Base-by-base conservation (phyloP, 2,113 vertebrate species). In the Bujurquina vittata region DNA sequence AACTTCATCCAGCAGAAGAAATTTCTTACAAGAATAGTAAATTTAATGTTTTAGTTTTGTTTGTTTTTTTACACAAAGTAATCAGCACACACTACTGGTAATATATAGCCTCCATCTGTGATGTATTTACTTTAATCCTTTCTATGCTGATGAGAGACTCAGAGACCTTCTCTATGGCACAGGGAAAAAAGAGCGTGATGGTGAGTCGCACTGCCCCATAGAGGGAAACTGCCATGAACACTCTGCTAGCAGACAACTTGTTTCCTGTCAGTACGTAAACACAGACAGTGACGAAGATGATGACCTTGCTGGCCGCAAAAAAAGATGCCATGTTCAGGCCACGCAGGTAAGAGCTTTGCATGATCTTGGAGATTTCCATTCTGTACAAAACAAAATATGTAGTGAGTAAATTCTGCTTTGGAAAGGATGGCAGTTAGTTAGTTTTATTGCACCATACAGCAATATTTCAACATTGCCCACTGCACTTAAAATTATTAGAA, bases 291-390 rank as follows among this genome's bases (percentile, higher is more conserved):
- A 97, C 93, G 75, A 98, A 99, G 82, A 99, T 81, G 14, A 98
- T 97, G 77, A 99, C 94, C 95, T 99, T 99, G 96, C 95, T 97
- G 57, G 96, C 97, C 65, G 96, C 92, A 59, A 98, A 99, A 94
- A 98, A 99, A 0, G 97, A 98, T 0, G 97, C 97, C 95, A 99
- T 95, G 92, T 99, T 99, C 90, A 99, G 88, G 29, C 96, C 98
- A 75, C 98, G 97, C 61, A 99, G 96, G 84, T 98, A 99, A 60
- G 97, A 99, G 90, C 97, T 99, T 91, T 92, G 96, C 94, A 98
- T 95, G 80, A 99, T 81, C 93, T 96, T 97, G 85, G 96, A 95
- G 87, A 99, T 97, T 89, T 99, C 98, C 92, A 96, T 96, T 91
- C 98, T 99, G 87, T 20, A 20, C 37, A 83, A 58, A 72, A 77